phyloP scores from a whole-genome alignment of 2,113 vertebrate genomes.

The Leptobrachium leishanense region DNA sequence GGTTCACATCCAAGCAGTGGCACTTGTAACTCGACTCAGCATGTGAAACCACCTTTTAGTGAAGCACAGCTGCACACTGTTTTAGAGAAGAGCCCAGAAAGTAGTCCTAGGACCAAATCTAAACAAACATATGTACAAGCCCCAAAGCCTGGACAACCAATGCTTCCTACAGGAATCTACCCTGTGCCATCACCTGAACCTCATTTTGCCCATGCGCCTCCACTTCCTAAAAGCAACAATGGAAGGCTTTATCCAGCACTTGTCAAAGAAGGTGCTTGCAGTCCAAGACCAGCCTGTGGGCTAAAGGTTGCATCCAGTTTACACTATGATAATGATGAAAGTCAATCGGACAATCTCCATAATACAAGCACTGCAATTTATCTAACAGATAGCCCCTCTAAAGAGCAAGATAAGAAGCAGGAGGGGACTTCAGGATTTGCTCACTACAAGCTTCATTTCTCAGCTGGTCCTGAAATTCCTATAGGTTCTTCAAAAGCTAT shows the following conservation, averaged over 20 bases:
- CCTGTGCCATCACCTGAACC: slow-evolving; percentile 82
- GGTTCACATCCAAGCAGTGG: slow-evolving; percentile 69
- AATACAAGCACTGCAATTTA: slow-evolving; percentile 57
- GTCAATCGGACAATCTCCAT: slow-evolving; percentile 74
- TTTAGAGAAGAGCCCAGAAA: slow-evolving; percentile 90
- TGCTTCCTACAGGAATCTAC: slow-evolving; percentile 79
- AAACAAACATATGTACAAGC: slow-evolving; percentile 72
- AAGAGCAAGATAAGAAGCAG: slow-evolving; percentile 57
- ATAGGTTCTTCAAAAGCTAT: slow-evolving; percentile 26
- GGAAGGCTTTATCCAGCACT: slow-evolving; percentile 73
- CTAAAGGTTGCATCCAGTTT: background rate
- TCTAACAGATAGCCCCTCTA: slow-evolving; percentile 52
- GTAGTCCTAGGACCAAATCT: slow-evolving; percentile 82
- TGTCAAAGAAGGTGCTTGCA: slow-evolving; percentile 77
- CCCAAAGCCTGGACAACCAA: slow-evolving; percentile 71
- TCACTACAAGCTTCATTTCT: slow-evolving; percentile 61
- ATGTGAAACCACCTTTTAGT: slow-evolving; percentile 57
- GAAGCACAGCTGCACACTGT: slow-evolving; percentile 90
- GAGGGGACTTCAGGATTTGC: slow-evolving; percentile 58
- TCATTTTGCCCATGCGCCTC: slow-evolving; percentile 82
- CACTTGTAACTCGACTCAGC: slow-evolving; percentile 53
- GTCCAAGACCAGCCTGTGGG: slow-evolving; percentile 39
- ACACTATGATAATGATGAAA: slow-evolving; percentile 63
- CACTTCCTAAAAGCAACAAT: slow-evolving; percentile 56
- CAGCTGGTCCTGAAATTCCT: slow-evolving; percentile 55